Evolutionary conservation across 2,797 vertebrate species (phyloP).

Genomic region (Coluber constrictor): DNA sequence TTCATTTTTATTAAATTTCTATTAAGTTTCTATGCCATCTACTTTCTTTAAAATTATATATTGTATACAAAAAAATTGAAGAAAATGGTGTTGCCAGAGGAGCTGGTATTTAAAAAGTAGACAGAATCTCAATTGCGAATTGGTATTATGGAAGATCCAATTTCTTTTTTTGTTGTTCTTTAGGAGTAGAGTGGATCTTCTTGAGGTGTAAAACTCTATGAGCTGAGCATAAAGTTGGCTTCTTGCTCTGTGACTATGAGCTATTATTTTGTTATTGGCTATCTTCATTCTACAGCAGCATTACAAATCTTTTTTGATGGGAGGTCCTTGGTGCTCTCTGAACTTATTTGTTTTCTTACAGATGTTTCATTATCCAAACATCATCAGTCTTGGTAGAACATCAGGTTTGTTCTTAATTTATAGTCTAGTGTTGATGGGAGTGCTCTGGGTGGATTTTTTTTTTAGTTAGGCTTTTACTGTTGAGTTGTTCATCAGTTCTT

Average conservation of each 20-base stretch:
- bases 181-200: neutral
- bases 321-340: neutral
- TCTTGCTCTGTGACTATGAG: neutral
- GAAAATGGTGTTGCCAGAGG: neutral
- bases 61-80: neutral
- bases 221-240: neutral
- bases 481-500: neutral
- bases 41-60: neutral
- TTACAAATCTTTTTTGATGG: neutral
- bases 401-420: neutral
- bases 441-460: no score
- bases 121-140: neutral
- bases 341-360: neutral
- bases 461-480: neutral
- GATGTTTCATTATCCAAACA: neutral
- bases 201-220: slow-evolving; percentile 20
- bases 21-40: neutral
- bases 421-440: no score
- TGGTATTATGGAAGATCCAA: neutral
- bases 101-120: neutral
- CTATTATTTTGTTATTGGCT: neutral
- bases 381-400: neutral
- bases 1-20: neutral
- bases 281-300: neutral
- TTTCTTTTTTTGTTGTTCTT: neutral